Evolutionary conservation across 2,113 vertebrate genomes (phyloP).

Genomic region (Amia ocellicauda): DNA sequence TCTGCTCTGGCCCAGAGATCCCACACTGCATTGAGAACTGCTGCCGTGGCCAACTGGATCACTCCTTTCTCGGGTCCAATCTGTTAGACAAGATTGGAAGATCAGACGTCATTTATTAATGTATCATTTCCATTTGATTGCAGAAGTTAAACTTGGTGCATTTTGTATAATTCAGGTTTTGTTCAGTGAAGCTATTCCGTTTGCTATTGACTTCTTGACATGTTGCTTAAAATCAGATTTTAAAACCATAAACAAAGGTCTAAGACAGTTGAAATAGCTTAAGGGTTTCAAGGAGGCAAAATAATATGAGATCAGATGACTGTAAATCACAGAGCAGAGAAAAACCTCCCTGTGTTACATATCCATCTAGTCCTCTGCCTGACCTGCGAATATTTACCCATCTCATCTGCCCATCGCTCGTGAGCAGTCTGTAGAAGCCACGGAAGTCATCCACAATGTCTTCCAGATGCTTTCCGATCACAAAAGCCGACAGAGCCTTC

Average conservation of each 20-base stretch:
- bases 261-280: too few species aligned
- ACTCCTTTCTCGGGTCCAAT: conserved; percentile 71
- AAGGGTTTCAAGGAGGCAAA: too few species aligned
- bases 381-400: conserved; percentile 56
- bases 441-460: conserved; percentile 71
- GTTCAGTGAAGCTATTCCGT: too few species aligned
- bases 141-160: too few species aligned
- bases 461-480: conserved; percentile 61
- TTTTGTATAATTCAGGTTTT: too few species aligned
- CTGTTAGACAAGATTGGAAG: conserved; percentile 39
- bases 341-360: too few species aligned
- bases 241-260: too few species aligned
- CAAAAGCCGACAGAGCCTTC: conserved; percentile 52
- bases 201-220: too few species aligned
- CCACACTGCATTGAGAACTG: conserved; percentile 74
- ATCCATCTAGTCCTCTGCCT: too few species aligned
- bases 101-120: background rate
- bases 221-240: too few species aligned
- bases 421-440: conserved; percentile 70
- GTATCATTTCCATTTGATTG: background rate
- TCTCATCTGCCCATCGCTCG: conserved; percentile 71
- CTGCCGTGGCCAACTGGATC: conserved; percentile 65
- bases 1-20: conserved; percentile 74
- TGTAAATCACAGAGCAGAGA: too few species aligned
- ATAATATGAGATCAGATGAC: too few species aligned